Conservation (phyloP, 2,888 invertebrate species). For the Cosmia trapezina region DNA sequence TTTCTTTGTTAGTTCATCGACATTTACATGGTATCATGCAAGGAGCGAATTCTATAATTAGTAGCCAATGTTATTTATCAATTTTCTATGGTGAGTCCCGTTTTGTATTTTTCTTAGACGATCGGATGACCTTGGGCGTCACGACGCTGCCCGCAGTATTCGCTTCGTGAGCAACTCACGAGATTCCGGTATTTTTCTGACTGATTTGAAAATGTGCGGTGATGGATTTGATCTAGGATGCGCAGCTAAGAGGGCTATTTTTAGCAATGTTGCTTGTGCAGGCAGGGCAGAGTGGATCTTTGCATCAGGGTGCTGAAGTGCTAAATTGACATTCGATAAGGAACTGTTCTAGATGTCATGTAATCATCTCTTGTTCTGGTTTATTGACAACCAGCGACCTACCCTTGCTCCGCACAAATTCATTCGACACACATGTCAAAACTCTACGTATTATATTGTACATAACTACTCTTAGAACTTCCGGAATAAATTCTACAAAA, state of each 20-base stretch:
- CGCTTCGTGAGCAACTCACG: not conserved
- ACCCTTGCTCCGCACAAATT: not conserved
- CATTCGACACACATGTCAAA: too few species aligned
- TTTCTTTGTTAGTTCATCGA: slow-evolving; percentile 75
- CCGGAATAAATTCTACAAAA: too few species aligned
- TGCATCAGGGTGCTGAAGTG: not conserved
- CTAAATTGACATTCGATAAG: slow-evolving; percentile 4
- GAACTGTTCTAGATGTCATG: not conserved
- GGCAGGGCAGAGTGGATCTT: not conserved
- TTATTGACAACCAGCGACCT: not conserved
- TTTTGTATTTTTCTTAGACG: slow-evolving; percentile 7
- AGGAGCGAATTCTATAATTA: slow-evolving; percentile 70
- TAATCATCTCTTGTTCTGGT: not conserved
- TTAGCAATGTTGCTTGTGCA: not conserved
- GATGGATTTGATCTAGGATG: not conserved
- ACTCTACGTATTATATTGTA: too few species aligned
- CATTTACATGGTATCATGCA: slow-evolving; percentile 78
- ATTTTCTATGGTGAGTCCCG: slow-evolving; percentile 83
- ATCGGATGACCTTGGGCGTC: too few species aligned
- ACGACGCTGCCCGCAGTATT: not conserved
- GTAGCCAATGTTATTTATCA: slow-evolving; percentile 86
- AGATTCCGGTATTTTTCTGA: not conserved
- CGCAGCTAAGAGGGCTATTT: not conserved
- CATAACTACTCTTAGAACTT: too few species aligned
- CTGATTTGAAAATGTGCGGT: not conserved